Conservation (phyloP, 2,888 invertebrate genomes). For the Thymelicus acteon region DNA sequence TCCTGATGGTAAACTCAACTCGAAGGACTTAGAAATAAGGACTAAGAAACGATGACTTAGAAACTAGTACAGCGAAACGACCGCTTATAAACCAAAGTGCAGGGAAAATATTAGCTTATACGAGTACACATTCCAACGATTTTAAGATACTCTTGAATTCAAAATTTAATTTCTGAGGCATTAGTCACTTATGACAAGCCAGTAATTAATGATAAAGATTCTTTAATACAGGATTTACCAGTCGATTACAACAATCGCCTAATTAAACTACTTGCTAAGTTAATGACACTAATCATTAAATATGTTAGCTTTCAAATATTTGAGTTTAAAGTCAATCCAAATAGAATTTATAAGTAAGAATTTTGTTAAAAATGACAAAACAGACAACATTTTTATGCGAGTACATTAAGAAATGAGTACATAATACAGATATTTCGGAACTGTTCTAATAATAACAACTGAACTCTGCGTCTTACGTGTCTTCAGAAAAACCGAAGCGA, state of each 20-base stretch:
- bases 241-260: not conserved
- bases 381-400: too few species aligned
- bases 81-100: too few species aligned
- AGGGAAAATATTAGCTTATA: too few species aligned
- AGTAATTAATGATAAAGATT: conserved; percentile 7
- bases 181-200: not conserved
- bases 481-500: too few species aligned
- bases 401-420: too few species aligned
- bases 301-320: not conserved
- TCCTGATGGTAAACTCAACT: too few species aligned
- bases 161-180: not conserved
- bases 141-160: not conserved
- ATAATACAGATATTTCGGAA: too few species aligned
- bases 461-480: too few species aligned
- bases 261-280: not conserved
- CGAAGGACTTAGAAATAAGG: too few species aligned
- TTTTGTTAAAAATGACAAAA: not conserved
- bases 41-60: too few species aligned
- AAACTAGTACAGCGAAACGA: too few species aligned
- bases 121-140: not conserved
- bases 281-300: not conserved
- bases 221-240: conserved; percentile 12
- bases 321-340: not conserved
- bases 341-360: not conserved
- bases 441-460: too few species aligned